These are phyloP conservation scores for Chironomus riparius DNA, from an alignment of 2,888 invertebrate species.

Conservation along the genomic window DNA sequence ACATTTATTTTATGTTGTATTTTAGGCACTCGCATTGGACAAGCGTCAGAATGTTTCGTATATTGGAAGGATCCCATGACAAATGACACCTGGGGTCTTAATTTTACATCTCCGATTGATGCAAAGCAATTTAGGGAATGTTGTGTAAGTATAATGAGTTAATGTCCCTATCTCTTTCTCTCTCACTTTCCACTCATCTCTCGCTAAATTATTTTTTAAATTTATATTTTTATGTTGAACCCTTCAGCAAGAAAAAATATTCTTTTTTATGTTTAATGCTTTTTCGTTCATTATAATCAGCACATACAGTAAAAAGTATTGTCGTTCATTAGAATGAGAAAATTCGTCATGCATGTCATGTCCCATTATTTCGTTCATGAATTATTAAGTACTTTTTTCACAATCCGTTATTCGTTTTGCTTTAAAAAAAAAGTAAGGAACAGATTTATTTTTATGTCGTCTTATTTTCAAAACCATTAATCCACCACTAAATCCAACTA, in stretches of 20 bases:
- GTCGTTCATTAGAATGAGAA: not conserved
- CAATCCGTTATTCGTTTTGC: too few species aligned
- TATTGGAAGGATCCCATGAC: slow-evolving; percentile 98
- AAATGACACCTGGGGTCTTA: slow-evolving; percentile 96
- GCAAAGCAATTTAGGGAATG: slow-evolving; percentile 95
- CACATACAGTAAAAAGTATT: not conserved
- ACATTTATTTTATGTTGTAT: slow-evolving; percentile 26
- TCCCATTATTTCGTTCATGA: not conserved
- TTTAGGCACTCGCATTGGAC: slow-evolving; percentile 89
- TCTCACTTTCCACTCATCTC: not conserved
- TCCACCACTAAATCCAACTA: slow-evolving; percentile 9
- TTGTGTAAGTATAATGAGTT: slow-evolving; percentile 68
- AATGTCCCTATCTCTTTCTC: not conserved
- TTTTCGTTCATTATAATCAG: not conserved
- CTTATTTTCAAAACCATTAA: not conserved
- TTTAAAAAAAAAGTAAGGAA: not conserved
- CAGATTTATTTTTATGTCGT: too few species aligned
- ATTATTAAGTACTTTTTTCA: too few species aligned
- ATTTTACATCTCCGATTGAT: slow-evolving; percentile 95
- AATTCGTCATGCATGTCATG: not conserved
- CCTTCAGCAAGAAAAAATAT: too few species aligned
- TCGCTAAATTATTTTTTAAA: not conserved
- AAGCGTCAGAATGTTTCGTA: slow-evolving; percentile 97
- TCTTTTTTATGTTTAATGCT: not conserved
- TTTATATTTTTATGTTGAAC: too few species aligned